These are phyloP conservation scores for Lordiphosa clarofinis DNA, from an alignment of 1,140 invertebrate species.

Conservation along the genomic window DNA sequence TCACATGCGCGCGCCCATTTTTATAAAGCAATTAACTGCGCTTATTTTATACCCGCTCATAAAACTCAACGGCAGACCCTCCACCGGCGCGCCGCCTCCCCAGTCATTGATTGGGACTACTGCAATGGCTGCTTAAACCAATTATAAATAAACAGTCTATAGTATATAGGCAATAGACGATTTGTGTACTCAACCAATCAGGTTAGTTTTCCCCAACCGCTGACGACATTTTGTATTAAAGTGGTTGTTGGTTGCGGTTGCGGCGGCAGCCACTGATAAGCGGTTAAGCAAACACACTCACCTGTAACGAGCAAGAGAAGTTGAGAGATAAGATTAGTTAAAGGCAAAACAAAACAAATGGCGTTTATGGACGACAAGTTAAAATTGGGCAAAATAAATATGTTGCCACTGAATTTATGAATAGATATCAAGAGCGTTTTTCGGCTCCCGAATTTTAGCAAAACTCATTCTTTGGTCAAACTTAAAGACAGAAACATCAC, in stretches of 20 bases:
- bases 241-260: conserved; percentile 22
- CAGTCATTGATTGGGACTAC: conserved; percentile 1
- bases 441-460: too few species aligned
- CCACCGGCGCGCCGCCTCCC: not conserved
- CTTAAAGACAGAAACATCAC: too few species aligned
- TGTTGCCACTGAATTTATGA: not conserved
- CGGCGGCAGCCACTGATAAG: conserved; percentile 44
- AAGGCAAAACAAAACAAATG: conserved; percentile 16
- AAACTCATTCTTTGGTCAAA: too few species aligned
- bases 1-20: conserved; percentile 56
- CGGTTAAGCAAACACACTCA: conserved; percentile 49
- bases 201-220: conserved; percentile 39
- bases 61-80: conserved; percentile 46
- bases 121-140: conserved; percentile 69
- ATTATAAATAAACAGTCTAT: conserved; percentile 70
- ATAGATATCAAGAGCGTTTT: too few species aligned
- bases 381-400: conserved; percentile 3
- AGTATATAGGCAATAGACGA: conserved; percentile 69
- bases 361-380: conserved; percentile 15
- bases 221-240: conserved; percentile 52
- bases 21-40: conserved; percentile 70
- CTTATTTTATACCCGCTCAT: conserved; percentile 69
- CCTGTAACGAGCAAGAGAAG: conserved; percentile 44
- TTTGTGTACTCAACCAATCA: conserved; percentile 72
- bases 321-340: conserved; percentile 53